Conservation (phyloP, 1,140 invertebrate species). For the Spodoptera litura region DNA sequence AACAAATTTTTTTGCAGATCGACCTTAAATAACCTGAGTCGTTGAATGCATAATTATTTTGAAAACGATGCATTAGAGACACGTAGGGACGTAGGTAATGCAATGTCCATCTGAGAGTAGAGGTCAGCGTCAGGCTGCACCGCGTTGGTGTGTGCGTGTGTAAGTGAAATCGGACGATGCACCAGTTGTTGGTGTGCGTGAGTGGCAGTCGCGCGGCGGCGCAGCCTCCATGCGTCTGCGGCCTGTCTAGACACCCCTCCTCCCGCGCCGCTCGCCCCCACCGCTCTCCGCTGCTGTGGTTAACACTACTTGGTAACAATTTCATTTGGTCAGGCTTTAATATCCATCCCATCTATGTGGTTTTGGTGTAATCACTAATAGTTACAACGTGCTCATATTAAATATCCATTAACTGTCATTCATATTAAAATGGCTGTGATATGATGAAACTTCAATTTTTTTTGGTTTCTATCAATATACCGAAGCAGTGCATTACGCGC, state of each 20-base stretch:
- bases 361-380: slow-evolving; percentile 8
- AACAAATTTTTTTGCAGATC: not conserved
- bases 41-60: slow-evolving; percentile 10
- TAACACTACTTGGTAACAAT: slow-evolving; percentile 44
- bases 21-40: slow-evolving; percentile 26
- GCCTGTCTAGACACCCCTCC: slow-evolving; percentile 80
- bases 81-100: slow-evolving; percentile 52
- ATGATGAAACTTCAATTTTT: too few relatives aligned
- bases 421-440: too few relatives aligned
- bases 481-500: too few relatives aligned
- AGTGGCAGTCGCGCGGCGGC: slow-evolving; percentile 64
- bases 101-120: slow-evolving; percentile 63
- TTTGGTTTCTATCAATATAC: too few relatives aligned
- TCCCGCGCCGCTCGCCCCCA: slow-evolving; percentile 47
- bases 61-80: slow-evolving; percentile 41
- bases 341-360: slow-evolving; percentile 20
- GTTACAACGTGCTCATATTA: not conserved
- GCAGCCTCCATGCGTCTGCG: slow-evolving; percentile 84
- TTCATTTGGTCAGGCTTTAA: slow-evolving; percentile 46
- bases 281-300: slow-evolving; percentile 27
- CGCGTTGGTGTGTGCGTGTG: slow-evolving; percentile 58
- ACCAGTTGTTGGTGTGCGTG: slow-evolving; percentile 69
- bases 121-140: slow-evolving; percentile 63
- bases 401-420: not conserved
- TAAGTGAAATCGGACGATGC: slow-evolving; percentile 69